A percentile compares a stretch with the other conserved stretches of the same genome.
These are phyloP conservation scores for Seriola dumerili DNA, from an alignment of 2,113 vertebrate species.

Conservation along the genomic window DNA sequence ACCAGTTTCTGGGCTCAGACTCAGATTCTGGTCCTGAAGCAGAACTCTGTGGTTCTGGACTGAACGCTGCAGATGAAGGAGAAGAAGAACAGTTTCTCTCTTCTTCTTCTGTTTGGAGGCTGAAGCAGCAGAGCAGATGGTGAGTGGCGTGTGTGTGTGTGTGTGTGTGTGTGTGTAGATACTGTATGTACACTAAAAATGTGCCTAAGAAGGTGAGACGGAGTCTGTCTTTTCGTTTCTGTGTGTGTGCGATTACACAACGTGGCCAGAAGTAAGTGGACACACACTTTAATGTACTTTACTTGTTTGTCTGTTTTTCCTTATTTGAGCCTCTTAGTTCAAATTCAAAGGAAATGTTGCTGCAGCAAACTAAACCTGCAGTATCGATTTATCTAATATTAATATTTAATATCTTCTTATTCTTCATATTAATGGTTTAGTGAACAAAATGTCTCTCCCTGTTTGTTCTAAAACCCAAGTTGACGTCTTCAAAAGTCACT, in stretches of 20 bases:
- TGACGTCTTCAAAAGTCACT: no score
- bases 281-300: not conserved
- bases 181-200: not conserved
- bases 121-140: slow-evolving; percentile 67
- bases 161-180: slow-evolving; percentile 18
- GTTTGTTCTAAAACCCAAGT: no score
- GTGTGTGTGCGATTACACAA: not conserved
- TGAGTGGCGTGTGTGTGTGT: slow-evolving; percentile 47
- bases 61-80: slow-evolving; percentile 52
- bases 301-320: not conserved
- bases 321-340: not conserved
- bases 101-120: slow-evolving; percentile 51
- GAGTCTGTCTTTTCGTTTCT: not conserved
- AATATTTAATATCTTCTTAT: not conserved
- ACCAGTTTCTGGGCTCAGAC: not conserved
- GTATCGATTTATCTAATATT: not conserved
- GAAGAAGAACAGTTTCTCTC: slow-evolving; percentile 33
- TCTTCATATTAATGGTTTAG: not conserved
- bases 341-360: not conserved
- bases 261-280: slow-evolving; percentile 12
- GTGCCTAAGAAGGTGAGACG: slow-evolving; percentile 13
- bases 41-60: not conserved
- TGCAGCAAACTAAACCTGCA: not conserved
- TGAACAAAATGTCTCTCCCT: not conserved
- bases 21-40: not conserved